Evolutionary conservation across 2,113 vertebrate species (phyloP).

Genomic region (Plecotus auritus): DNA sequence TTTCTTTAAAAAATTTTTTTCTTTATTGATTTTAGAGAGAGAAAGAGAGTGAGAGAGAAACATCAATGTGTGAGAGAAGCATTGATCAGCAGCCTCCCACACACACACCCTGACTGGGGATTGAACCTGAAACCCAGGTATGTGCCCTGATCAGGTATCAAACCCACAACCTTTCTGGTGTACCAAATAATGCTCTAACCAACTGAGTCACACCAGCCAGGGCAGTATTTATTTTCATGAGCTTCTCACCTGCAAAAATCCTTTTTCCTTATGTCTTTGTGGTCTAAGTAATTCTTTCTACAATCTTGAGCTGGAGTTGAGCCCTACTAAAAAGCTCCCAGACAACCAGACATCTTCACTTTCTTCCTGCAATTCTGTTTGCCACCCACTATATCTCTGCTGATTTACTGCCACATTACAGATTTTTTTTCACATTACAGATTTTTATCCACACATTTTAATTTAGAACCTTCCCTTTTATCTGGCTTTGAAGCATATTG

Average conservation of each 20-base stretch:
- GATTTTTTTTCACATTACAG: conserved; percentile 36
- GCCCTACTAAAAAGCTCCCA: not conserved
- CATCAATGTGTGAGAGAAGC: not conserved
- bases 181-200: not conserved
- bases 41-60: not conserved
- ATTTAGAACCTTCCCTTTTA: conserved; percentile 42
- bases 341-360: conserved; percentile 17
- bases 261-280: not conserved
- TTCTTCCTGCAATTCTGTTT: conserved; percentile 40
- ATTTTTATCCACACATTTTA: conserved; percentile 50
- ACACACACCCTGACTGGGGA: not conserved
- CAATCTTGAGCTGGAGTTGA: not conserved
- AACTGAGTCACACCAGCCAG: not conserved
- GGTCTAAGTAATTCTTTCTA: not conserved
- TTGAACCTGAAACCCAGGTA: too few relatives aligned
- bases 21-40: not conserved
- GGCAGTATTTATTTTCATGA: not conserved
- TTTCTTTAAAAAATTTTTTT: not conserved
- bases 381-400: not conserved
- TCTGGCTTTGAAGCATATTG: conserved; percentile 43
- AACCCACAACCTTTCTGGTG: not conserved
- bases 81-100: not conserved
- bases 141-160: not conserved
- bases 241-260: not conserved
- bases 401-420: not conserved